phyloP scores from a whole-genome alignment of 64 coral and sea anemone species.

The Pocillopora damicornis region DNA sequence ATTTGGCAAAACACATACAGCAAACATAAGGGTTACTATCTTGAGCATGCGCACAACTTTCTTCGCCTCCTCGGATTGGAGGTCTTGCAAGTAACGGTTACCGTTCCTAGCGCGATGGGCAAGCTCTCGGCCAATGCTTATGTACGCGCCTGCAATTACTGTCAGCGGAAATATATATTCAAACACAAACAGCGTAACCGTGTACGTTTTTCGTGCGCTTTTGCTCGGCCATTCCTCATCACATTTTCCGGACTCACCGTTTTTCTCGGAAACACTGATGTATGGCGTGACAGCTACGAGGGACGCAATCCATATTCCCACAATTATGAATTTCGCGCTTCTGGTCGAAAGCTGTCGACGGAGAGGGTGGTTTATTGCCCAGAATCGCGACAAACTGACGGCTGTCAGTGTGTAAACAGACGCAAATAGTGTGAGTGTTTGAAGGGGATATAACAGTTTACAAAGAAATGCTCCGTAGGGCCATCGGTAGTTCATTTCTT shows the following conservation, averaged over 20 bases:
- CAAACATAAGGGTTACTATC: conserved; percentile 53
- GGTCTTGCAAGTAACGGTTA: conserved; percentile 26
- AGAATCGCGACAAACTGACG: conserved; percentile 68
- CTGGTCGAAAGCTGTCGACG: conserved; percentile 36
- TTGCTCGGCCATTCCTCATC: conserved; percentile 42
- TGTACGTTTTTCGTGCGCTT: conserved; percentile 38
- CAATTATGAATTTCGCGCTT: conserved; percentile 37
- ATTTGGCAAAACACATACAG: conserved; percentile 58
- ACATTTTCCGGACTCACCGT: not conserved
- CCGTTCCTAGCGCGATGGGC: conserved; percentile 9
- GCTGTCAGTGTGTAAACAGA: conserved; percentile 75
- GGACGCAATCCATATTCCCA: conserved; percentile 54
- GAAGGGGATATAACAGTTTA: conserved; percentile 55
- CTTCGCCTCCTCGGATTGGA: conserved; percentile 38
- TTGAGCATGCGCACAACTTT: conserved; percentile 61
- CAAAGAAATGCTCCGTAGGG: conserved; percentile 68
- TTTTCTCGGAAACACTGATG: conserved; percentile 16
- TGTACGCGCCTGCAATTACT: conserved; percentile 47
- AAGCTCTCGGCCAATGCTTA: conserved; percentile 53
- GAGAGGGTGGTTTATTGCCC: conserved; percentile 69
- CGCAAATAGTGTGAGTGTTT: conserved; percentile 55
- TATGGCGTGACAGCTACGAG: conserved; percentile 50
- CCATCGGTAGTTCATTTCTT: conserved; percentile 57
- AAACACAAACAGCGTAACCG: conserved; percentile 44
- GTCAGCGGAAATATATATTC: conserved; percentile 58